Evolutionary conservation across 1,140 invertebrate genomes (phyloP).

Genomic region (Notospermus geniculatus): DNA sequence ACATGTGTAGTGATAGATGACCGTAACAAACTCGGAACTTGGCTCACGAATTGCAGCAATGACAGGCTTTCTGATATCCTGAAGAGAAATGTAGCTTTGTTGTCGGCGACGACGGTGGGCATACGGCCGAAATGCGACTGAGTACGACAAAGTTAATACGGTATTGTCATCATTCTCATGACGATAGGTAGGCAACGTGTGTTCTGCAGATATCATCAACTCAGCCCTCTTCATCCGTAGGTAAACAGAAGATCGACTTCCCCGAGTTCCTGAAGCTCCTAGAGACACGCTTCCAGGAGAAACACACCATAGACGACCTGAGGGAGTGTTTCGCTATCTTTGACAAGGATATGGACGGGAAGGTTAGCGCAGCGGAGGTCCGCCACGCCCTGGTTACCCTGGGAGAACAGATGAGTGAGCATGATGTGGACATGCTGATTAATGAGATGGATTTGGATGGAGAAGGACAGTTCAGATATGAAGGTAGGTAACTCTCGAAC

Average conservation of each 20-base stretch:
- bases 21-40: too few species aligned
- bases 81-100: too few species aligned
- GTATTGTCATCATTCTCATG: too few species aligned
- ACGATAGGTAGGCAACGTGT: too few species aligned
- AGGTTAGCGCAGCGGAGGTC: slow-evolving; percentile 8
- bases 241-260: slow-evolving; percentile 9
- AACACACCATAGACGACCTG: slow-evolving; percentile 12
- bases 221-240: neutral
- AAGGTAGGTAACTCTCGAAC: too few species aligned
- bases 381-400: neutral
- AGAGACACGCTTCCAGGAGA: neutral
- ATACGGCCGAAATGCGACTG: too few species aligned
- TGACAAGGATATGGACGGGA: slow-evolving; percentile 11
- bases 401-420: neutral
- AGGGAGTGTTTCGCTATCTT: slow-evolving; percentile 9
- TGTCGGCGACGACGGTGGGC: too few species aligned
- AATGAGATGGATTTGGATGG: slow-evolving; percentile 3
- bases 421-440: neutral
- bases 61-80: too few species aligned
- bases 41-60: too few species aligned
- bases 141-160: too few species aligned
- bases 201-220: too few species aligned
- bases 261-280: slow-evolving; percentile 9
- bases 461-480: slow-evolving; percentile 2
- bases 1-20: too few species aligned